These are phyloP conservation scores for Eumerus sabulonum DNA, from an alignment of 2,888 invertebrate genomes.

Conservation along the genomic window DNA sequence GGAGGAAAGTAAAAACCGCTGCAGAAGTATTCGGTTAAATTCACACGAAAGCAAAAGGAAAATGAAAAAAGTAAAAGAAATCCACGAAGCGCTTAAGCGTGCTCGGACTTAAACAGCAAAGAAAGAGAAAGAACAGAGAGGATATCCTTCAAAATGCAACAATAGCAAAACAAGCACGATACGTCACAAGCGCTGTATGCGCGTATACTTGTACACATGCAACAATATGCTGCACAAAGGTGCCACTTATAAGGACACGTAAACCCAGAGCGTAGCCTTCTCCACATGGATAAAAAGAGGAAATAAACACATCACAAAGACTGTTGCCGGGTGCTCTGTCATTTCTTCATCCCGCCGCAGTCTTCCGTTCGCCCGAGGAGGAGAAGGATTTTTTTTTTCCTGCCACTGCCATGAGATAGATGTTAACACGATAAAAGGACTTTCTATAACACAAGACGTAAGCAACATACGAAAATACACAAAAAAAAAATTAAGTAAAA, in stretches of 20 bases:
- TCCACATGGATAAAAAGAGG: not conserved
- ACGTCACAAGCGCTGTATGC: slow-evolving; percentile 22
- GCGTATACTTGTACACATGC: slow-evolving; percentile 30
- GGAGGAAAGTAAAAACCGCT: too few relatives aligned
- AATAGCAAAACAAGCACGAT: slow-evolving; percentile 46
- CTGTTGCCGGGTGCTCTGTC: slow-evolving; percentile 47
- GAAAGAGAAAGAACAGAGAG: too few relatives aligned
- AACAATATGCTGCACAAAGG: slow-evolving; percentile 49
- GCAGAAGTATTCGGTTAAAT: not conserved
- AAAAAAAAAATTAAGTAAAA: too few relatives aligned
- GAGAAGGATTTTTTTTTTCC: slow-evolving; percentile 23
- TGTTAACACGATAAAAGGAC: slow-evolving; percentile 46
- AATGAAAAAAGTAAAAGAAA: slow-evolving; percentile 10
- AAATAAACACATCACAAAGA: slow-evolving; percentile 28
- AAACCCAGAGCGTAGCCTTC: slow-evolving; percentile 13
- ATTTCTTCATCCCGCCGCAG: not conserved
- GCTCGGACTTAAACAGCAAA: slow-evolving; percentile 26
- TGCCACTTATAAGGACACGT: slow-evolving; percentile 48
- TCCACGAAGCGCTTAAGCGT: slow-evolving; percentile 24
- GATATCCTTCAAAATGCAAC: slow-evolving; percentile 50
- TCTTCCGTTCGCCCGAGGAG: not conserved
- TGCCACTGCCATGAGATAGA: slow-evolving; percentile 54
- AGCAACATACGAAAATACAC: slow-evolving; percentile 10
- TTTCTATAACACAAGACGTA: slow-evolving; percentile 38
- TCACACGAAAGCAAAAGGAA: not conserved